phyloP scores from a whole-genome alignment of 2,797 vertebrate genomes.

The Harpagifer antarcticus region DNA sequence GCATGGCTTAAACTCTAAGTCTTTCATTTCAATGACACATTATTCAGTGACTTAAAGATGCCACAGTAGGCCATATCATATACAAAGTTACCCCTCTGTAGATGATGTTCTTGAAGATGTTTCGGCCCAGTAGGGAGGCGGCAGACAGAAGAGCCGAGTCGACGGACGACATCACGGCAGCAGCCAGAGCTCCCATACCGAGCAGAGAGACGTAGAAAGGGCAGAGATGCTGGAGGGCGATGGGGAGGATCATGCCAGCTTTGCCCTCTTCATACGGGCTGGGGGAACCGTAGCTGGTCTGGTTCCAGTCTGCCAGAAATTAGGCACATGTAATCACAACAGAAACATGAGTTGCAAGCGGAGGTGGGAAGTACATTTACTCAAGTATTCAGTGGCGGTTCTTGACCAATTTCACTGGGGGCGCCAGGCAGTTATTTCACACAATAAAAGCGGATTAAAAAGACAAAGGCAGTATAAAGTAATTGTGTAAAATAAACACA shows the following conservation, averaged over 20 bases:
- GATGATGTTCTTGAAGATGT: slow-evolving; percentile 66
- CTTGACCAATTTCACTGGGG: no score
- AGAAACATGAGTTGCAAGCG: neutral
- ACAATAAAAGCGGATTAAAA: no score
- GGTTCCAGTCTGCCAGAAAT: slow-evolving; percentile 67
- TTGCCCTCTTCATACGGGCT: slow-evolving; percentile 48
- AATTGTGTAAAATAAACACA: no score
- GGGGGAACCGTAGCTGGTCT: slow-evolving; percentile 51
- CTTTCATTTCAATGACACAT: no score
- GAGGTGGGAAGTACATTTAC: no score
- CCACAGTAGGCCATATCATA: neutral
- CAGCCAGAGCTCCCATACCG: slow-evolving; percentile 58
- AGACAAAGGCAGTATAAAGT: no score
- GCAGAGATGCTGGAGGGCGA: slow-evolving; percentile 62
- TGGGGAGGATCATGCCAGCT: slow-evolving; percentile 59
- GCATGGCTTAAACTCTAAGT: neutral
- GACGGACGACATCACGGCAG: slow-evolving; percentile 69
- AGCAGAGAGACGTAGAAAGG: slow-evolving; percentile 51
- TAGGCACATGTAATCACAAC: neutral
- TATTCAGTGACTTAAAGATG: neutral
- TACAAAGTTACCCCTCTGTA: slow-evolving; percentile 35
- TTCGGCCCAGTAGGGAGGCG: slow-evolving; percentile 67
- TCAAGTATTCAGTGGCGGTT: no score
- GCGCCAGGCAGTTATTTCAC: no score
- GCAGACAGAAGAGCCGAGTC: slow-evolving; percentile 75